Conservation (phyloP, 53 echinoderm and acorn worm species). For the Patiria pectinifera region DNA sequence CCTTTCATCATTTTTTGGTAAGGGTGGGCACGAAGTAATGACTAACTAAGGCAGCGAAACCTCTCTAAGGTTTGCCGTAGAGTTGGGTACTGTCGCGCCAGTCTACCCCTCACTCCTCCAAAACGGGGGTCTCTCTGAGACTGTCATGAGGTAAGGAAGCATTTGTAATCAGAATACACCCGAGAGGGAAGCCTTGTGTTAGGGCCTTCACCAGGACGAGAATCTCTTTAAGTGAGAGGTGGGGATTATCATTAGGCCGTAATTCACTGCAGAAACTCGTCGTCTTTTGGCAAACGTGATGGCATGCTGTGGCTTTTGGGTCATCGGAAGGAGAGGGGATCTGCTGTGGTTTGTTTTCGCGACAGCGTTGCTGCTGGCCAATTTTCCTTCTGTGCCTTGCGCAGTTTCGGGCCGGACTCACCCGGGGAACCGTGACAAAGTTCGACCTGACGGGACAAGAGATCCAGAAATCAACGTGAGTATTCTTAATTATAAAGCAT, state of each 20-base stretch:
- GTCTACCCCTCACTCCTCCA: slow-evolving; percentile 7
- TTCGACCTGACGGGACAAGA: background rate
- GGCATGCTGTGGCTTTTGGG: background rate
- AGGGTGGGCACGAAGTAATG: background rate
- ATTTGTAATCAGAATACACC: slow-evolving; percentile 33
- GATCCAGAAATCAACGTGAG: slow-evolving; percentile 6
- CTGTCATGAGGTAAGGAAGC: slow-evolving; percentile 51
- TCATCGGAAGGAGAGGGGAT: background rate
- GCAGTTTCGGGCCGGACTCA: background rate
- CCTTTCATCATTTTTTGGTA: background rate
- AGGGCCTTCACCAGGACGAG: slow-evolving; percentile 31
- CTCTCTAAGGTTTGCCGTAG: background rate
- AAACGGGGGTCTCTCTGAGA: background rate
- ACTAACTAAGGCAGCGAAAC: background rate
- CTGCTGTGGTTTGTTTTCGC: background rate
- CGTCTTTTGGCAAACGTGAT: background rate
- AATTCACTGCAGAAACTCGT: slow-evolving; percentile 19
- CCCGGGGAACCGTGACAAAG: background rate
- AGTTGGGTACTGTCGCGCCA: background rate
- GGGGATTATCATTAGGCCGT: background rate
- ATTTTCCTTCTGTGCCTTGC: background rate
- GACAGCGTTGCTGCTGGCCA: background rate
- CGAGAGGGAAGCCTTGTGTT: slow-evolving; percentile 58
- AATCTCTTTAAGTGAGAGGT: background rate
- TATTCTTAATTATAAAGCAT: background rate